Percentiles rank a stretch among this genome's conserved stretches.
These are phyloP conservation scores for Heliothis virescens DNA, from an alignment of 1,140 invertebrate genomes.

Conservation along the genomic window DNA sequence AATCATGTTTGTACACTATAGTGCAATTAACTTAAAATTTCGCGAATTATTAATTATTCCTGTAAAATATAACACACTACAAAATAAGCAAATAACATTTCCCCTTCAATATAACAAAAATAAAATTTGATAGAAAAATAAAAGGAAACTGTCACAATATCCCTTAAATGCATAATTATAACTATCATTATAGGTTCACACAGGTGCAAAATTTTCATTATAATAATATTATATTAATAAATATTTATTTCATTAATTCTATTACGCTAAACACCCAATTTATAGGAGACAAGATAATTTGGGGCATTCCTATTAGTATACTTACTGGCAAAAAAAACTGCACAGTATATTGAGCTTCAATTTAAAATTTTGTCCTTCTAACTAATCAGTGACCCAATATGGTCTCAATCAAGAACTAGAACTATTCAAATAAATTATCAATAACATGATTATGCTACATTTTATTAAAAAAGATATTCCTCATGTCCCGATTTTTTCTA, in stretches of 20 bases:
- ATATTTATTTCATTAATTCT: slow-evolving; percentile 11
- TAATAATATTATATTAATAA: slow-evolving; percentile 5
- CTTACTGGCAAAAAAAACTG: slow-evolving; percentile 47
- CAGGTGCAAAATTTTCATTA: slow-evolving; percentile 57
- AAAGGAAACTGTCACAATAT: slow-evolving; percentile 44
- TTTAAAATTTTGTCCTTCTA: slow-evolving; percentile 26
- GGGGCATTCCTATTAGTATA: slow-evolving; percentile 31
- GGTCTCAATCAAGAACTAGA: slow-evolving; percentile 23
- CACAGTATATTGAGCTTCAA: slow-evolving; percentile 40
- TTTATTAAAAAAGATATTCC: not conserved
- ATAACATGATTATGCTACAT: not conserved
- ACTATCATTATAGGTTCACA: slow-evolving; percentile 53
- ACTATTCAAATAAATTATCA: not conserved
- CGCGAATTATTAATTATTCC: not conserved
- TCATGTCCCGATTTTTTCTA: not conserved
- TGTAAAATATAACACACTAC: not conserved
- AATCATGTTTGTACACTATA: not conserved
- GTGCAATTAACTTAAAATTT: not conserved
- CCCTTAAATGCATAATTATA: slow-evolving; percentile 67
- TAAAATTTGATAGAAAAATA: slow-evolving; percentile 49
- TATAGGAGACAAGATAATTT: slow-evolving; percentile 27
- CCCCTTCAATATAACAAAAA: slow-evolving; percentile 46
- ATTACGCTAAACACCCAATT: slow-evolving; percentile 18
- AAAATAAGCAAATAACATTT: not conserved
- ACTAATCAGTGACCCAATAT: slow-evolving; percentile 5